phyloP scores from a whole-genome alignment of 2,797 vertebrate species.

The Lagorchestes hirsutus region DNA sequence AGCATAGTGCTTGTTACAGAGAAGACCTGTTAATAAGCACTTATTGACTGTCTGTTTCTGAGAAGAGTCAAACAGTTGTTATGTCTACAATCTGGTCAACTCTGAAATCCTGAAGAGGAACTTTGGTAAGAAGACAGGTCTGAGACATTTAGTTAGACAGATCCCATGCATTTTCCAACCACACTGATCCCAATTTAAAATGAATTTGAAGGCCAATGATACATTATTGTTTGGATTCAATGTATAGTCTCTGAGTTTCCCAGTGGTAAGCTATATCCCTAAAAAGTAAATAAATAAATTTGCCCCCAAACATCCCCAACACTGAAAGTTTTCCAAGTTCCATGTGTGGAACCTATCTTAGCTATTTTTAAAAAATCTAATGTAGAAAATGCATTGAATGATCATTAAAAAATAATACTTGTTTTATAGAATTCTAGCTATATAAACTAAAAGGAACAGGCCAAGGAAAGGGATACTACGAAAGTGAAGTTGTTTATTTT shows the following conservation, averaged over 20 bases:
- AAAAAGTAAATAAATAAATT: background rate
- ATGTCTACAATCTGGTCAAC: background rate
- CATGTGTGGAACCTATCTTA: background rate
- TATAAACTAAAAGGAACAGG: background rate
- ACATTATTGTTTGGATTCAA: conserved; percentile 23
- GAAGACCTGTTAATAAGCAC: background rate
- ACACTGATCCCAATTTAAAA: background rate
- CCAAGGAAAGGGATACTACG: conserved; percentile 11
- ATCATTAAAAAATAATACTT: background rate
- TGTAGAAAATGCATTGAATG: background rate
- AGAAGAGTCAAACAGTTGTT: background rate
- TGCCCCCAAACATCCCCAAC: background rate
- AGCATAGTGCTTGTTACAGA: background rate
- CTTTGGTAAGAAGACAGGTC: background rate
- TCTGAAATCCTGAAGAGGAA: conserved; percentile 27
- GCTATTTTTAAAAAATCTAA: background rate
- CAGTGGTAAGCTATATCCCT: background rate
- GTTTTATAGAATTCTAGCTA: background rate
- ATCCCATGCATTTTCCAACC: background rate
- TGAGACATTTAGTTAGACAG: background rate
- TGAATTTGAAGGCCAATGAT: background rate
- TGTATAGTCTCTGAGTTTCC: background rate
- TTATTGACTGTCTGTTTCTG: background rate
- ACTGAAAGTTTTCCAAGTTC: conserved; percentile 7
- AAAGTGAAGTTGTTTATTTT: background rate